Evolutionary conservation across 2,797 vertebrate species (phyloP), one percentile per base, ranked within the genome.

Genomic region (Liasis olivaceus): DNA sequence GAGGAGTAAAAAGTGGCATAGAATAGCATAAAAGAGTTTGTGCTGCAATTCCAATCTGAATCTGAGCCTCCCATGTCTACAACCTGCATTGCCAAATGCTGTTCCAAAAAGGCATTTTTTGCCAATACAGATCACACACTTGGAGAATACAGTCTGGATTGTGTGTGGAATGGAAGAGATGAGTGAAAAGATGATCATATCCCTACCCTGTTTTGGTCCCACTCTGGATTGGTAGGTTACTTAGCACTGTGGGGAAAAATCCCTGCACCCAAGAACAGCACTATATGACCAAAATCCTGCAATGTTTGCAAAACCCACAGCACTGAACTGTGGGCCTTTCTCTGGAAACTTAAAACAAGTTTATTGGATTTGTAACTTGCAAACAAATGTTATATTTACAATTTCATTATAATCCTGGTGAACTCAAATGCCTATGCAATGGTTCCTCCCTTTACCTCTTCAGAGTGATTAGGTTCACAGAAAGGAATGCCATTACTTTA

Each of bases 401-500:
- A 66, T 95, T 91, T 95, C 86, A 91, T 92, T 14, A 15, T 89
- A 91, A 58, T 86, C 12, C 51, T 4, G 9, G 59, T n/a, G 91
- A 87, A 93, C 90, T 94, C 93, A 51, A 95, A 93, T 91, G 72
- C 31, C 59, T 31, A 64, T n/a, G 28, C 0, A 7, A 91, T 89
- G 94, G 96, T 89, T 95, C 84, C 3, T 31, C 9, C 22, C n/a
- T 26, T 58, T 81, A 85, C 58, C 59, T 59, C 54, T 11, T 58
- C 59, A 90, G 69, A 91, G 94, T 90, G 93, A 95, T 94, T 87
- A 64, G 58, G 63, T 20, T 96, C 24, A 90, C 87, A 93, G 47
- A 15, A 81, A 59, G n/a, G 88, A 56, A 51, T 47, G 89, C 60
- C 26, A 0, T 81, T 93, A 72, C 28, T 93, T 86, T 91, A 88